Base-by-base conservation (phyloP, 2,888 invertebrate genomes). In the Mythimna albipuncta region DNA sequence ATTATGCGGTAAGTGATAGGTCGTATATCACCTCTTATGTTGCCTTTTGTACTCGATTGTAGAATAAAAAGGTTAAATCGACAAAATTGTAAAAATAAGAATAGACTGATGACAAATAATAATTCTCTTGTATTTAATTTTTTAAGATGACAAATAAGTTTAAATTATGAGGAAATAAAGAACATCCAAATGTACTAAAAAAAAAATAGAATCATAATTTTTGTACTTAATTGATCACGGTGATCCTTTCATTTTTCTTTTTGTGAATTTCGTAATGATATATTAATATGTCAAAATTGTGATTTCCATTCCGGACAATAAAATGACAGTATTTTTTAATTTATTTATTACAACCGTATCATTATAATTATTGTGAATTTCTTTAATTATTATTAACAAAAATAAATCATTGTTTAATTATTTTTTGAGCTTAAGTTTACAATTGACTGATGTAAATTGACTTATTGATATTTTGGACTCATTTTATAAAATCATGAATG, bases 41-140 rank as follows among this genome's bases (percentile, higher is more conserved):
- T 94, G 96, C 94, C 96, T 95, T 86, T 88, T 93, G 93, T 88
- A 93, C 94, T 88, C 85, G 86, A 88, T 85, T 85, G 88, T 94
- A 95, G 93, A 91, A 88, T 93, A 92, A 90, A 90, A 92, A 91
- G 93, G 93, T 94, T 92, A 93, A 94, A 94, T 94, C 94, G 94
- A 95, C 95, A 95, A 95, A 95, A 96, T 95, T 94, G 94, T 94
- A 94, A 95, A 95, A 94, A 95, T 96, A 96, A 94, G 94, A 95
- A 96, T 95, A 96, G 96, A 96, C 96, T 96, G 96, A 96, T 95
- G 94, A 93, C 95, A 94, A 95, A 95, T 96, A 94, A 95, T 94
- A 94, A 94, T 94, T 93, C 94, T 93, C 94, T 94, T 93, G 93
- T 95, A 95, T 95, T 95, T 96, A 95, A 95, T 95, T 95, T 96